These are phyloP conservation scores for Geotrupes spiniger DNA, from an alignment of 2,888 invertebrate genomes.

Conservation along the genomic window DNA sequence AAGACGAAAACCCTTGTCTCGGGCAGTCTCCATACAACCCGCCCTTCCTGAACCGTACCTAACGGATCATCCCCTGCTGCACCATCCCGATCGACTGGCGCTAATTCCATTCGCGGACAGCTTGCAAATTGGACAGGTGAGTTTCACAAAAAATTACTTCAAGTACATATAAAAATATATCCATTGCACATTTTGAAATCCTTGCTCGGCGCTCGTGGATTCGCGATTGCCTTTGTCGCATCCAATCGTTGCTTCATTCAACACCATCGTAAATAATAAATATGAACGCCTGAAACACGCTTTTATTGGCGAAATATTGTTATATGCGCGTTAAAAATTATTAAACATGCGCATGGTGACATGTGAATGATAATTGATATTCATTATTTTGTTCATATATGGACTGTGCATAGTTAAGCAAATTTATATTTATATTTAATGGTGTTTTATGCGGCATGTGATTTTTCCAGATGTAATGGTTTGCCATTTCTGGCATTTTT, in stretches of 20 bases:
- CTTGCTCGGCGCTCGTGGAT: too few species aligned
- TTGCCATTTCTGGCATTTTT: too few species aligned
- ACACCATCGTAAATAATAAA: too few species aligned
- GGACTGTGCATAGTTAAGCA: constrained; percentile 1
- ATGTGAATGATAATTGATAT: constrained; percentile 4
- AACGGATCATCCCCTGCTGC: constrained; percentile 43
- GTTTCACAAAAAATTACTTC: constrained; percentile 14
- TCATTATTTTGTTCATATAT: constrained; percentile 6
- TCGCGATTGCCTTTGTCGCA: too few species aligned
- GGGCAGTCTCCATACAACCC: constrained; percentile 38
- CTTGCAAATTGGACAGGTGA: constrained; percentile 47
- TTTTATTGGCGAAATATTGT: constrained; percentile 8
- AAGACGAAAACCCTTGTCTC: constrained; percentile 39
- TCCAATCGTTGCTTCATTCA: too few species aligned
- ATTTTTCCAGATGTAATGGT: too few species aligned
- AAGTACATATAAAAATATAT: too few species aligned
- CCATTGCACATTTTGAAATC: too few species aligned
- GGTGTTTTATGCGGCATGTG: too few species aligned
- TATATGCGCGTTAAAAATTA: constrained; percentile 7
- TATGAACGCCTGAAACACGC: too few species aligned
- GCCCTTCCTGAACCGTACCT: constrained; percentile 37
- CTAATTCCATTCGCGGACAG: constrained; percentile 56
- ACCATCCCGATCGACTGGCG: constrained; percentile 54
- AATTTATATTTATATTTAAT: too few species aligned
- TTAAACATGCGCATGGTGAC: constrained; percentile 12